These are phyloP conservation scores for Crenichthys baileyi DNA, from an alignment of 2,797 vertebrate genomes.

Conservation along the genomic window DNA sequence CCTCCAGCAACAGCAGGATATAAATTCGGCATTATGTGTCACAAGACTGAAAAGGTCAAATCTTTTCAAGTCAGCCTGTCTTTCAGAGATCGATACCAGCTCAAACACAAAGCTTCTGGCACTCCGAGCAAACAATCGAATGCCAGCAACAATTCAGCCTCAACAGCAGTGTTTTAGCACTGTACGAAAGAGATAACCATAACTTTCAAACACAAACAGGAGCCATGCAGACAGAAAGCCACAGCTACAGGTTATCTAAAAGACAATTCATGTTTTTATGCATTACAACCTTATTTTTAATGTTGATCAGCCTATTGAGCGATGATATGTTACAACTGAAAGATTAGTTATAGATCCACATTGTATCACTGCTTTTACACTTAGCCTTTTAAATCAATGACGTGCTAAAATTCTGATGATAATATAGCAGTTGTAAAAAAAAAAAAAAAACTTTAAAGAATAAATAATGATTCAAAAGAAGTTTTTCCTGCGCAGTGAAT, in stretches of 20 bases:
- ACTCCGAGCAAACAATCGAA: slow-evolving; percentile 15
- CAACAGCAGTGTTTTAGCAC: not conserved
- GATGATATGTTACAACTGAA: not conserved
- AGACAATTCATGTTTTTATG: not conserved
- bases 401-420: not conserved
- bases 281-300: not conserved
- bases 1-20: slow-evolving; percentile 44
- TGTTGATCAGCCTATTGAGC: not conserved
- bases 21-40: slow-evolving; percentile 43
- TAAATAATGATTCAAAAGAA: not conserved
- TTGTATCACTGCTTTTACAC: not conserved
- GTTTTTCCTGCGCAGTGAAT: not conserved
- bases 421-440: not conserved
- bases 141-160: slow-evolving; percentile 24
- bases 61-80: slow-evolving; percentile 31
- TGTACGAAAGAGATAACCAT: not conserved
- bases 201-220: not conserved
- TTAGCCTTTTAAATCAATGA: not conserved
- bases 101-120: slow-evolving; percentile 28
- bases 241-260: not conserved
- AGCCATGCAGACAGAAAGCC: not conserved
- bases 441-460: not conserved
- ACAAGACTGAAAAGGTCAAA: slow-evolving; percentile 38
- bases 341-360: not conserved
- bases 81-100: slow-evolving; percentile 53